Evolutionary conservation across 2,888 invertebrate genomes (phyloP), one percentile per base, ranked within the genome.

Genomic region (Pyrrhopygopsis socrates): DNA sequence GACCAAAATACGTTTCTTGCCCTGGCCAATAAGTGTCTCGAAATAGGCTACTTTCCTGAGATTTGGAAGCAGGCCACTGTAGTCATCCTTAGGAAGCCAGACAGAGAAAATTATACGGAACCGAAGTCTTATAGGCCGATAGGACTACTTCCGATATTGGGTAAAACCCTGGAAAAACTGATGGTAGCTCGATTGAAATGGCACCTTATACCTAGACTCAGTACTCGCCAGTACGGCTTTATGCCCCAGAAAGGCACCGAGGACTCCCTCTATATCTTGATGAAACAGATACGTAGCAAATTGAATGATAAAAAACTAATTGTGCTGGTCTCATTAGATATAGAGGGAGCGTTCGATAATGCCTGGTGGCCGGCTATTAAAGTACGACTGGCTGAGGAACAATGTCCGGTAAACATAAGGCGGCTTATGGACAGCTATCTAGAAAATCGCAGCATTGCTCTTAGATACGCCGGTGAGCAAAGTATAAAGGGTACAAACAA

Each of bases 291-390:
- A 5, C 34, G 34, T 11, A 11, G 11, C 34, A 34, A 34, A 11
- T 11, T 34, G 6, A 8, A 5, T 34, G 34, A 34, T 8, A 34
- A 34, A 11, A 34, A 11, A 11, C 5, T 34, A 8, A 11, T 34
- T 11, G 34, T 34, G 34, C 34, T 34, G 5, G 34, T 34, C 6
- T 34, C 87, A 11, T 50, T 90, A 45, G 90, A 90, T 60, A 90
- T 89, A 87, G 87, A 89, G 83, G 84, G 87, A 24, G 94, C 93
- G 20, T 84, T 84, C 65, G 84, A 84, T 20, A 68, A 63, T 58
- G 79, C 83, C 3, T 84, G 81, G 84, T 89, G 87, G 87, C 90
- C 87, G 0, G 84, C 81, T 1, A 83, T 87, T 20, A 67, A 29
- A 45, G 30, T 58, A 13, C 24, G 82, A 45, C 83, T 90, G 65